Conservation (phyloP, 30 jellyfish, hydroid and myxozoan genomes). For the Aurelia coerulea region DNA sequence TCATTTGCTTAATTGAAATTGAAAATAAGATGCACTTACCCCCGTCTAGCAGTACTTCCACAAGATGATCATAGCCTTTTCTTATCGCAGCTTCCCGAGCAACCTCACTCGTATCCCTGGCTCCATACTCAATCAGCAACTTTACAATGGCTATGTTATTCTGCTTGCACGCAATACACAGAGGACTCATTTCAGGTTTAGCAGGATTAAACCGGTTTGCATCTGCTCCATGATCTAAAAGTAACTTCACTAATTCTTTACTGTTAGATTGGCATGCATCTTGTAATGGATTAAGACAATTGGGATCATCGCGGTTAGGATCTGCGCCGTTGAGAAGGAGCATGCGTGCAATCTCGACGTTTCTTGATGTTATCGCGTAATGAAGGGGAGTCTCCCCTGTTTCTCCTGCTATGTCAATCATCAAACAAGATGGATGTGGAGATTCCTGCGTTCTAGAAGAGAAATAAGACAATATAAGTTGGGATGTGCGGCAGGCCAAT, state of each 20-base stretch:
- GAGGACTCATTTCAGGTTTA: slow-evolving; percentile 53
- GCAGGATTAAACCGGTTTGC: slow-evolving; percentile 23
- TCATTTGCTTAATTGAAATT: too few species aligned
- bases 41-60: slow-evolving; percentile 44
- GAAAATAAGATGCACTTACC: slow-evolving; percentile 33
- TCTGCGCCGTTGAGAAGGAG: slow-evolving; percentile 65
- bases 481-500: too few species aligned
- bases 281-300: slow-evolving; percentile 70
- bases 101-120: slow-evolving; percentile 55
- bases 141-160: slow-evolving; percentile 38
- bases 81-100: slow-evolving; percentile 61
- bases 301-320: slow-evolving; percentile 54
- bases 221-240: slow-evolving; percentile 72
- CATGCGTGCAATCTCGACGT: slow-evolving; percentile 52
- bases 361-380: slow-evolving; percentile 10
- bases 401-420: slow-evolving; percentile 39
- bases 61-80: slow-evolving; percentile 46
- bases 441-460: slow-evolving; percentile 3
- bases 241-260: slow-evolving; percentile 43
- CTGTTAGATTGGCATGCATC: slow-evolving; percentile 45
- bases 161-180: slow-evolving; percentile 58
- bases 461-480: neutral
- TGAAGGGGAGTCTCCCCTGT: slow-evolving; percentile 47
- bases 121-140: slow-evolving; percentile 74
- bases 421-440: slow-evolving; percentile 56